Base-by-base conservation (phyloP, 1,140 invertebrate genomes). In the Drosophila truncata region DNA sequence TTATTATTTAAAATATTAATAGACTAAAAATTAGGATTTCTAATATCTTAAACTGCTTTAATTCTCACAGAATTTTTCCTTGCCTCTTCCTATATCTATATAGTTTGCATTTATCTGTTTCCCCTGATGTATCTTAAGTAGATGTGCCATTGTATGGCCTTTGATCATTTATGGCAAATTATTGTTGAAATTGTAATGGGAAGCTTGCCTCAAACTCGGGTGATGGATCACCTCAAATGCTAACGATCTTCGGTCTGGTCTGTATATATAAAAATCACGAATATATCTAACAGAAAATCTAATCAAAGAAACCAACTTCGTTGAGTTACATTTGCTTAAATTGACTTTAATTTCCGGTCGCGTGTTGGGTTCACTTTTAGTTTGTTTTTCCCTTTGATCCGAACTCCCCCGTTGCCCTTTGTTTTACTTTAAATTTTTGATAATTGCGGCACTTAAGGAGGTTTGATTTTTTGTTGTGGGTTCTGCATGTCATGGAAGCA, bases 321-420 rank as follows among this genome's bases (percentile, higher is more conserved):
- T 61, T 76, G 66, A 63, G 75, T 78, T 82, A 75, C 77, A 83
- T 78, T 78, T 63, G 63, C 62, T 52, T 79, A 91, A 91, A 91
- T 90, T 85, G 77, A 59, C 73, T 62, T 77, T 83, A 85, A 91
- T 91, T 91, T 91, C 88, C 88, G 88, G 84, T 91, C 84, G 88
- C 88, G 88, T 91, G 88, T 87, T 71, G 27, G 42, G 27, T n/a
- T 78, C 49, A 47, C 42, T 59, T 47, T 41, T 62, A 27, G 29
- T 59, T 35, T 39, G 14, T 79, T 64, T 20, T 14, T 23, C 42
- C 41, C 42, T 7, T 6, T 11, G 9, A 18, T 42, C 55, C 47
- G 9, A 33, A 41, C 52, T 50, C 20, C 41, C 27, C 44, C 18
- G 25, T 50, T 11, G 18, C 50, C 10, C 59, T 49, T 75, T 76